Conservation (phyloP, 2,797 vertebrate species). For the Pangasius djambal region DNA sequence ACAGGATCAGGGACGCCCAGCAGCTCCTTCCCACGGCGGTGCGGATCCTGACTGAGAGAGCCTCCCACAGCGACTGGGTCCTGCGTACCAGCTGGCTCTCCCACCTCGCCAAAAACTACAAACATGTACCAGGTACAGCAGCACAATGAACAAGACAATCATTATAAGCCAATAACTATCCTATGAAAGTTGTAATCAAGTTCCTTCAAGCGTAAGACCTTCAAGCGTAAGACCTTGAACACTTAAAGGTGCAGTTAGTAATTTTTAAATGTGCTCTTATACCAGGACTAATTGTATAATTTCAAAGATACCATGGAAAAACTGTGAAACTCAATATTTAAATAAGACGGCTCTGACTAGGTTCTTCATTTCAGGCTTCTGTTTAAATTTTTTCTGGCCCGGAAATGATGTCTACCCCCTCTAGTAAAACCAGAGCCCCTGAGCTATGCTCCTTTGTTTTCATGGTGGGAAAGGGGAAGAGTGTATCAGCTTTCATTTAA, state of each 20-base stretch:
- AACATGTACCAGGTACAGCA: constrained; percentile 68
- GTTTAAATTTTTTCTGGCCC: background rate
- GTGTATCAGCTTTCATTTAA: background rate
- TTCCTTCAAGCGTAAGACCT: background rate
- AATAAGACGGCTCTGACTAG: background rate
- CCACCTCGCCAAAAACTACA: constrained; percentile 80
- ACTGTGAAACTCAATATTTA: background rate
- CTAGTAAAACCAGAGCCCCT: background rate
- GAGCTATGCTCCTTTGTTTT: background rate
- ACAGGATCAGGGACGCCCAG: constrained; percentile 67
- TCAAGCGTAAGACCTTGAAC: background rate
- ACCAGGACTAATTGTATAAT: background rate
- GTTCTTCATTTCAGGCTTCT: background rate
- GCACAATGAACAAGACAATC: background rate
- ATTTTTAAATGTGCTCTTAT: background rate
- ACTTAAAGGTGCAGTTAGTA: background rate
- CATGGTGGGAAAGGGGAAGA: background rate
- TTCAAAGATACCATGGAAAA: background rate
- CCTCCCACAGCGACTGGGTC: constrained; percentile 91
- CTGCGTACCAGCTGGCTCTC: constrained; percentile 91
- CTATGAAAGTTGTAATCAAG: background rate
- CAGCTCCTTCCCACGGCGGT: constrained; percentile 83
- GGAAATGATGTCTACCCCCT: background rate
- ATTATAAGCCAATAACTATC: too few relatives aligned
- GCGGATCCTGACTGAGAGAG: constrained; percentile 84